These are phyloP conservation scores for Fregetta grallaria DNA, from an alignment of 2,113 vertebrate species.

Conservation along the genomic window DNA sequence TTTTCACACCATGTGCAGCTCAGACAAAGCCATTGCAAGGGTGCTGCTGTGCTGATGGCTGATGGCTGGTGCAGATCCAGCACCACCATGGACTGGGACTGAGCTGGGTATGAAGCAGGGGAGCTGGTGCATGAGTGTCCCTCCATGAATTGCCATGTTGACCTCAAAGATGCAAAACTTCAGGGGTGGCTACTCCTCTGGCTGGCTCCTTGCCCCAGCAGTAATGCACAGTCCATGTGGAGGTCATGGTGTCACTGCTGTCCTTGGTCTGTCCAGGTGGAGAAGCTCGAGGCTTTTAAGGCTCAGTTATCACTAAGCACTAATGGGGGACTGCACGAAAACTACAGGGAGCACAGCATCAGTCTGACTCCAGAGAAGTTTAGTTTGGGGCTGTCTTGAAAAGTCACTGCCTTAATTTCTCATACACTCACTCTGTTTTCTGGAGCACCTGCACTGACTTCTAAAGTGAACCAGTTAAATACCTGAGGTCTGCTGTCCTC, in stretches of 20 bases:
- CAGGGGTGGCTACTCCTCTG: not conserved
- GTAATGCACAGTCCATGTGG: too few relatives aligned
- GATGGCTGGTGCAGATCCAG: not conserved
- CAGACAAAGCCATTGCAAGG: not conserved
- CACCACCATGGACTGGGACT: too few relatives aligned
- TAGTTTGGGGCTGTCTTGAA: not conserved
- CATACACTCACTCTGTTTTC: not conserved
- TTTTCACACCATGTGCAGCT: not conserved
- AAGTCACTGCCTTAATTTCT: not conserved
- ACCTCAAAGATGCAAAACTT: not conserved
- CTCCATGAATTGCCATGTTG: accelerated
- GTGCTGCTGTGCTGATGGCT: accelerated
- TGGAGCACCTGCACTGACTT: not conserved
- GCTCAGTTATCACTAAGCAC: not conserved
- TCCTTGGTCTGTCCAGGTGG: not conserved
- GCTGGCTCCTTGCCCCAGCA: not conserved
- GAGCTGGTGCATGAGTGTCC: not conserved
- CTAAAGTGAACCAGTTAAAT: not conserved
- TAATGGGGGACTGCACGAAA: not conserved
- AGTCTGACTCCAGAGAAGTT: not conserved
- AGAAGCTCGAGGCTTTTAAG: not conserved
- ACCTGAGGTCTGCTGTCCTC: not conserved
- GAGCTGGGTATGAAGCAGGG: not conserved
- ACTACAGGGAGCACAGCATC: not conserved
- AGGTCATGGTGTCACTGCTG: not conserved